Percentiles rank a stretch among this genome's conserved stretches.
These are phyloP conservation scores for Chaetura pelagica DNA, from an alignment of 2,113 vertebrate species.

Conservation along the genomic window DNA sequence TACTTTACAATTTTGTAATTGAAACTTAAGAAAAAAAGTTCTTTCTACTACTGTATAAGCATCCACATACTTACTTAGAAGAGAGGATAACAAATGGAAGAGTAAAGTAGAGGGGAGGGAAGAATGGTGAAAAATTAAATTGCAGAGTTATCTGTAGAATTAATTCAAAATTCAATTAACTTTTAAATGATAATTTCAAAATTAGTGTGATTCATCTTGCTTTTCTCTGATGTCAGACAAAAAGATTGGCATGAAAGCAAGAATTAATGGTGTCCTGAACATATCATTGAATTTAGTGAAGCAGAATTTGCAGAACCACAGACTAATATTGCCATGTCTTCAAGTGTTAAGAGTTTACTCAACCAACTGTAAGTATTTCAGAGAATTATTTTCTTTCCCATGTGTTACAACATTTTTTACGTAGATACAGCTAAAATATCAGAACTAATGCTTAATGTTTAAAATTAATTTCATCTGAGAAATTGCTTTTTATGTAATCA, in stretches of 20 bases:
- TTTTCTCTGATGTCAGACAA: slow-evolving; percentile 82
- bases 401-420: neutral
- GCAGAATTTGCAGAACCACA: slow-evolving; percentile 90
- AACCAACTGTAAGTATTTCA: slow-evolving; percentile 88
- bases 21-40: neutral
- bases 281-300: slow-evolving; percentile 90
- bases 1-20: neutral
- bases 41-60: neutral
- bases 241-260: slow-evolving; percentile 95
- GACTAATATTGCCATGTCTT: slow-evolving; percentile 91
- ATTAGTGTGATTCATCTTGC: neutral
- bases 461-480: neutral
- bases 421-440: neutral
- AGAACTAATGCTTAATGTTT: neutral
- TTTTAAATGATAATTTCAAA: neutral
- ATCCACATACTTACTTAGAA: neutral
- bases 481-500: neutral
- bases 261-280: slow-evolving; percentile 89
- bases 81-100: neutral
- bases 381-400: neutral
- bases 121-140: neutral
- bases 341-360: slow-evolving; percentile 93
- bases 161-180: neutral
- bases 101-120: neutral
- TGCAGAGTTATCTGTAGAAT: neutral